Conservation (phyloP, 1,140 invertebrate genomes). For the Sinella curviseta region DNA sequence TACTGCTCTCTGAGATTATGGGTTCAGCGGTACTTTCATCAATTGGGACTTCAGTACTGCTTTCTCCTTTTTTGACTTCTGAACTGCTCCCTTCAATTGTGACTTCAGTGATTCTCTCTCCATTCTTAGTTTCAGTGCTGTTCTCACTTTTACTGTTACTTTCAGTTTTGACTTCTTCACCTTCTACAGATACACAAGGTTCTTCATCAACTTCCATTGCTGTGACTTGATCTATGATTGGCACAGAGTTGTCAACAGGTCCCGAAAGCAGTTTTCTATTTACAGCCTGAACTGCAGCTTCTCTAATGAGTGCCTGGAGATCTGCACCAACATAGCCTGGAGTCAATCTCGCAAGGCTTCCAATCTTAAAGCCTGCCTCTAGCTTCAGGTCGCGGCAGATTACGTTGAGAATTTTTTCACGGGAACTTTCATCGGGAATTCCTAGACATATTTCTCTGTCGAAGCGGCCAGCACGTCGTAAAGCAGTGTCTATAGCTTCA, state of each 20-base stretch:
- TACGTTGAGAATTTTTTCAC: constrained; percentile 74
- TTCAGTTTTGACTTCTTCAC: too few relatives aligned
- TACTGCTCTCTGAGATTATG: too few relatives aligned
- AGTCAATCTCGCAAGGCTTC: constrained; percentile 74
- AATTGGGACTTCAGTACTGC: too few relatives aligned
- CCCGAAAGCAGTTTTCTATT: constrained; percentile 59
- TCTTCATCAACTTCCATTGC: too few relatives aligned
- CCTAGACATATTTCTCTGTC: constrained; percentile 92
- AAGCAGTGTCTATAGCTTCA: constrained; percentile 87
- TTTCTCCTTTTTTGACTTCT: too few relatives aligned
- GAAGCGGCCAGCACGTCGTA: constrained; percentile 85
- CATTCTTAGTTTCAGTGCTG: too few relatives aligned
- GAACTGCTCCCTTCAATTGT: constrained; percentile 42
- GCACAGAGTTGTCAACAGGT: too few relatives aligned
- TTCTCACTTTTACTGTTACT: too few relatives aligned
- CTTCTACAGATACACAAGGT: too few relatives aligned
- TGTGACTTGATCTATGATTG: too few relatives aligned
- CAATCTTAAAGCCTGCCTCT: constrained; percentile 67
- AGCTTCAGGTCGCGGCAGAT: constrained; percentile 69
- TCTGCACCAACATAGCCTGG: constrained; percentile 98
- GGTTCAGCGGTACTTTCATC: constrained; percentile 23
- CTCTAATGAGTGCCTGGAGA: constrained; percentile 78
- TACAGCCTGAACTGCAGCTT: constrained; percentile 83
- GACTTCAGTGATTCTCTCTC: constrained; percentile 13
- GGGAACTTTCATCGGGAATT: constrained; percentile 82